Evolutionary conservation across 2,888 invertebrate species (phyloP), one percentile per base, ranked within the genome.

Genomic region (Drosophila atroscutellata): DNA sequence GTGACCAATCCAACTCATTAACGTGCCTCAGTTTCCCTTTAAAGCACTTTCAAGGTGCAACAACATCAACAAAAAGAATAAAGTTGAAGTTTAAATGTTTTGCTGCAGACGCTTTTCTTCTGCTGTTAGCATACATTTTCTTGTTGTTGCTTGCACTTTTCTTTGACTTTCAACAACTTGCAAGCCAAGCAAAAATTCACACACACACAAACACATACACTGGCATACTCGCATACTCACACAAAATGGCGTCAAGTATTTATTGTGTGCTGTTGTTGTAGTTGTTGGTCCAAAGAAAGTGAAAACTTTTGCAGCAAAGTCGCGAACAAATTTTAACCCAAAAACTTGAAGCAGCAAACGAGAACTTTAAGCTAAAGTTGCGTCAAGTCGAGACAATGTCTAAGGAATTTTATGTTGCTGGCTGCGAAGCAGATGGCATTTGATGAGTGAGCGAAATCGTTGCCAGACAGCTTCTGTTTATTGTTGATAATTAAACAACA

Each of bases 211-310:
- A 63, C 26, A 62, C 26, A 58, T 55, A 61, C 36, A 51, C 59
- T 59, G 47, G 49, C 39, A 32, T 24, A 64, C 36, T 51, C 45
- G 49, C 47, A 63, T 15, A 39, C 34, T n/a, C 28, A 39, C 45
- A 66, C 39, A 65, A 77, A 75, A 83, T 86, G 81, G 86, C 83
- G 83, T 88, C 80, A 86, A 86, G 88, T 80, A 86, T 88, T 86
- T 86, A 80, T 88, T 87, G 82, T 77, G 74, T 70, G 55, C 59
- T 69, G 62, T 73, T 77, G 66, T 77, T 73, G 71, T 60, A 62
- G 72, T 42, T 72, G 69, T 49, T 64, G 47, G 51, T 63, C 39
- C 47, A 78, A 78, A 60, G 88, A 86, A 86, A 86, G 86, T 86
- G 86, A 86, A 86, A 86, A 88, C 83, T 86, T 88, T 80, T 78